Conservation (phyloP, 2,888 invertebrate genomes). For the Drosophila melanosoma region DNA sequence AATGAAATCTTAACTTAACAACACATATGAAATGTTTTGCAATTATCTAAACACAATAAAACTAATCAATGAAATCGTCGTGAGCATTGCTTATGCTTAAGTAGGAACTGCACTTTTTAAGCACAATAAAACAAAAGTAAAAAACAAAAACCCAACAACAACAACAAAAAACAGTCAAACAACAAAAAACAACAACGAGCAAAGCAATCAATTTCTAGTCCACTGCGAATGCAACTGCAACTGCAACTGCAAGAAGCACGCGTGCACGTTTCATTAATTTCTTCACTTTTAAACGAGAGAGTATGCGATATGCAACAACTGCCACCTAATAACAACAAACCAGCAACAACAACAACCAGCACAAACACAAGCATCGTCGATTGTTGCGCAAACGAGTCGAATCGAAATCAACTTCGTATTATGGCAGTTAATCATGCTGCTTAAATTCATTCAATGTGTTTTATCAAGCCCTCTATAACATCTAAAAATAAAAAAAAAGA, state of each 20-base stretch:
- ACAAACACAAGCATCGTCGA: constrained; percentile 15
- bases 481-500: constrained; percentile 20
- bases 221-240: constrained; percentile 41
- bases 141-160: constrained; percentile 28
- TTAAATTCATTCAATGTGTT: constrained; percentile 57
- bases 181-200: constrained; percentile 19
- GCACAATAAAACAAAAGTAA: constrained; percentile 35
- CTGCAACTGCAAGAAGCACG: constrained; percentile 31
- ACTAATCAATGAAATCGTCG: constrained; percentile 22
- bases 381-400: constrained; percentile 13
- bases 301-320: constrained; percentile 28
- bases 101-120: constrained; percentile 59
- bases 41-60: constrained; percentile 9
- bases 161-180: constrained; percentile 8
- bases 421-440: constrained; percentile 79
- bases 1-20: constrained; percentile 18
- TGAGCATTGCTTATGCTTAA: constrained; percentile 59
- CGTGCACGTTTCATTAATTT: constrained; percentile 51
- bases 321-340: constrained; percentile 26
- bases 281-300: constrained; percentile 24
- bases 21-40: constrained; percentile 7
- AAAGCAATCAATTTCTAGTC: constrained; percentile 36
- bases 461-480: constrained; percentile 40
- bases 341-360: constrained; percentile 17
- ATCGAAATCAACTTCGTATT: constrained; percentile 71